These are phyloP conservation scores for Myopa tessellatipennis DNA, from an alignment of 2,888 invertebrate genomes.

Conservation along the genomic window DNA sequence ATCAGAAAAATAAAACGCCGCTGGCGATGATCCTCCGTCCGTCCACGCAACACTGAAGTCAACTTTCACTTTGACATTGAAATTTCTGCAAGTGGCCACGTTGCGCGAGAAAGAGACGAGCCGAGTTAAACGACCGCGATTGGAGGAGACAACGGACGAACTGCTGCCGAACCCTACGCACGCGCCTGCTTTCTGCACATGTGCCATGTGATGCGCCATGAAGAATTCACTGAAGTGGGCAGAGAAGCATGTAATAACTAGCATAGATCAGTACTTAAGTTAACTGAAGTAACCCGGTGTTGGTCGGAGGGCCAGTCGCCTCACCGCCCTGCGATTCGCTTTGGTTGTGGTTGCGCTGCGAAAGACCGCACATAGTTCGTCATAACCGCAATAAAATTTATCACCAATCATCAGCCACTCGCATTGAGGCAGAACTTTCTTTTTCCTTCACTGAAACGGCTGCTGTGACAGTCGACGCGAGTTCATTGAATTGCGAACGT, in stretches of 20 bases:
- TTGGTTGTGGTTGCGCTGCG: background rate
- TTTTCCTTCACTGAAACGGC: conserved; percentile 7
- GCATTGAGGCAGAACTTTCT: conserved; percentile 19
- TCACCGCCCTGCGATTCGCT: background rate
- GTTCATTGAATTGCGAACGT: conserved; percentile 29
- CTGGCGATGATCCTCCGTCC: background rate
- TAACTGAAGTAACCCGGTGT: too few relatives aligned
- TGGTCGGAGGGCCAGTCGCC: background rate
- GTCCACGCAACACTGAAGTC: conserved; percentile 50
- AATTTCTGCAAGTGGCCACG: conserved; percentile 48
- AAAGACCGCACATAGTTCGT: too few relatives aligned
- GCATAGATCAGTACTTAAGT: too few relatives aligned
- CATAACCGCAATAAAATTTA: too few relatives aligned
- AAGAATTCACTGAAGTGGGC: too few relatives aligned
- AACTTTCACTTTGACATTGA: conserved; percentile 69
- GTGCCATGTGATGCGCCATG: too few relatives aligned
- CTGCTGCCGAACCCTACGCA: background rate
- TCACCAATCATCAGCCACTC: too few relatives aligned
- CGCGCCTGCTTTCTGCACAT: background rate
- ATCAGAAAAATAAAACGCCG: too few relatives aligned
- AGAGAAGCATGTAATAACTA: too few relatives aligned
- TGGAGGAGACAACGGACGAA: background rate
- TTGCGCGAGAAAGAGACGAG: too few relatives aligned
- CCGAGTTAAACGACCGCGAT: conserved; percentile 42
- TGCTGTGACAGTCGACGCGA: background rate